Evolutionary conservation across 2,888 invertebrate genomes (phyloP).

Genomic region (Drosophila vallismaia): DNA sequence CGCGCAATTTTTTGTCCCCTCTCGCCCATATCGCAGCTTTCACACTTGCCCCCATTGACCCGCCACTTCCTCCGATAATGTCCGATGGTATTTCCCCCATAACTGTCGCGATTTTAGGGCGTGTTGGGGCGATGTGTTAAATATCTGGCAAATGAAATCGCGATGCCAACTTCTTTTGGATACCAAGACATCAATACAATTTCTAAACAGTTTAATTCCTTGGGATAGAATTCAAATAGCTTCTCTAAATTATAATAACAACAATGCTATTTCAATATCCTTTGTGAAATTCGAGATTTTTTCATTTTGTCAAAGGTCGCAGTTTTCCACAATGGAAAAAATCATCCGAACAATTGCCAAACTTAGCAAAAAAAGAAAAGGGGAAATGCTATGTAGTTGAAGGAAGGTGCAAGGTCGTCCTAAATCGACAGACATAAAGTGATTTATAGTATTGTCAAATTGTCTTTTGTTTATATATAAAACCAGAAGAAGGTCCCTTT

Average conservation of each 20-base stretch:
- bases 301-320: slow-evolving; percentile 11
- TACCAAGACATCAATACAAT: too few species aligned
- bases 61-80: slow-evolving; percentile 21
- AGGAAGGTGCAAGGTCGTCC: slow-evolving; percentile 2
- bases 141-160: slow-evolving; percentile 36
- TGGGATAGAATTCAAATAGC: neutral
- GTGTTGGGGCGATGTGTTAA: slow-evolving; percentile 41
- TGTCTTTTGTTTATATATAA: slow-evolving; percentile 1
- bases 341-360: slow-evolving; percentile 37
- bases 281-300: slow-evolving; percentile 14
- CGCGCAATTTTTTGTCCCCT: too few species aligned
- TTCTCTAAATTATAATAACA: slow-evolving; percentile 58
- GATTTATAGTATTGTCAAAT: slow-evolving; percentile 1
- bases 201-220: too few species aligned
- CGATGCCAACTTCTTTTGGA: slow-evolving; percentile 25
- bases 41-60: neutral
- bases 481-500: neutral
- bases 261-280: slow-evolving; percentile 64
- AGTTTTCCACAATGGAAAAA: slow-evolving; percentile 26
- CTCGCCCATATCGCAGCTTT: too few species aligned
- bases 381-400: slow-evolving; percentile 9
- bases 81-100: slow-evolving; percentile 24
- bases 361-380: slow-evolving; percentile 50
- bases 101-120: slow-evolving; percentile 27
- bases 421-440: slow-evolving; percentile 14